phyloP scores from a whole-genome alignment of 2,113 vertebrate genomes.

The Sardina pilchardus region DNA sequence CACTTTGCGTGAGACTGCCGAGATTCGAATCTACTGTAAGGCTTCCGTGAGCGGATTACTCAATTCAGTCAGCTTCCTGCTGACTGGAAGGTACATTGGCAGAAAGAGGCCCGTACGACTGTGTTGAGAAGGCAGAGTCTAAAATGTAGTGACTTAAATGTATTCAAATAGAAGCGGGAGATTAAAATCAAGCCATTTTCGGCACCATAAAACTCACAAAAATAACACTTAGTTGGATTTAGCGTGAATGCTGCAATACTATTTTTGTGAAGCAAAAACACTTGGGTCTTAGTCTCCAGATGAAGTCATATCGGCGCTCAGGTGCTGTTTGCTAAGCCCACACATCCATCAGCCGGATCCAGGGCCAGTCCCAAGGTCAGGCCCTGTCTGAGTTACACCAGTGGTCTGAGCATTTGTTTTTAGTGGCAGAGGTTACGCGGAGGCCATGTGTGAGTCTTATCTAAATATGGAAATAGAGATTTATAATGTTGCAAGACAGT shows the following conservation, averaged over 20 bases:
- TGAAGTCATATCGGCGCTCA: conserved; percentile 40
- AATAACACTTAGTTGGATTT: not conserved
- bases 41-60: conserved; percentile 12
- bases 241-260: not conserved
- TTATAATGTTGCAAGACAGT: conserved; percentile 42
- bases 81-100: not conserved
- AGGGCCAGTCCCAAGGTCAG: conserved; percentile 17
- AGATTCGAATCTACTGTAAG: conserved; percentile 4
- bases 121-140: not conserved
- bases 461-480: conserved; percentile 53
- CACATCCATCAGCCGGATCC: conserved; percentile 1
- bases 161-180: not conserved
- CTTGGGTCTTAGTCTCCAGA: not conserved
- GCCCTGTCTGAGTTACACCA: conserved; percentile 31
- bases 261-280: not conserved
- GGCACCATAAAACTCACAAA: not conserved
- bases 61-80: conserved; percentile 7
- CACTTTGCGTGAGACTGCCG: conserved; percentile 28
- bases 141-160: not conserved
- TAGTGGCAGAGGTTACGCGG: conserved; percentile 49
- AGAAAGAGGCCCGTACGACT: not conserved
- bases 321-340: conserved; percentile 24
- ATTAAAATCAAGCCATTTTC: not conserved
- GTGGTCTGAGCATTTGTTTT: conserved; percentile 62
- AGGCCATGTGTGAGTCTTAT: conserved; percentile 42